These are phyloP conservation scores for Lepidurus couesii DNA, from an alignment of 1,140 invertebrate genomes.

Conservation along the genomic window DNA sequence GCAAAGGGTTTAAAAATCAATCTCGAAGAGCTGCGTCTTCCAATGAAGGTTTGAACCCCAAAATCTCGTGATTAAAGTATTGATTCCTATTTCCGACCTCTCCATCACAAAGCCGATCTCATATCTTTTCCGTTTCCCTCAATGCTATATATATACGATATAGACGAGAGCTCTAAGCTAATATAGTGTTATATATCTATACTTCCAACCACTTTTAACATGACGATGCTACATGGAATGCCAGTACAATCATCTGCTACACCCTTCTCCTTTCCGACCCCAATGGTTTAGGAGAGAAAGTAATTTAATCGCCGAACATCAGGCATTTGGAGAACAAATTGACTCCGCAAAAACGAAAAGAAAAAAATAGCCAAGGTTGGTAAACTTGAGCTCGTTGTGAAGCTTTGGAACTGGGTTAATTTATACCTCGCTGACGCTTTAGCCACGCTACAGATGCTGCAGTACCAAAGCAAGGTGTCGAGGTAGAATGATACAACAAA, in stretches of 20 bases:
- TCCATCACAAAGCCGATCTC: neutral
- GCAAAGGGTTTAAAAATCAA: neutral
- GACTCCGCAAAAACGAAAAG: too few relatives aligned
- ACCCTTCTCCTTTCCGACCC: too few relatives aligned
- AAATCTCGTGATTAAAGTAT: slow-evolving; percentile 11
- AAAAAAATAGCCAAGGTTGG: too few relatives aligned
- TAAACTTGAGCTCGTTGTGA: neutral
- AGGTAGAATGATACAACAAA: slow-evolving; percentile 2
- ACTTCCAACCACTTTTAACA: too few relatives aligned
- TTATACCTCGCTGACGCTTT: neutral
- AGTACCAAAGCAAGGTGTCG: slow-evolving; percentile 4
- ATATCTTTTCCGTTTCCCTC: neutral
- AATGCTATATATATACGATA: too few relatives aligned
- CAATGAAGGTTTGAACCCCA: neutral
- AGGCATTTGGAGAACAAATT: too few relatives aligned
- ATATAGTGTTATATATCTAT: too few relatives aligned
- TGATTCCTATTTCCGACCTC: slow-evolving; percentile 3
- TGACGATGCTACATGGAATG: too few relatives aligned
- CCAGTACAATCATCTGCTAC: too few relatives aligned
- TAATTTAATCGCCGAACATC: too few relatives aligned
- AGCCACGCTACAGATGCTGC: slow-evolving; percentile 1
- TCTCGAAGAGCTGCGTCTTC: neutral
- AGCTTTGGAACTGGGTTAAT: neutral
- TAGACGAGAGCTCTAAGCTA: too few relatives aligned
- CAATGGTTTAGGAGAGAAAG: too few relatives aligned